These are phyloP conservation scores for Herminia tarsipennalis DNA, from an alignment of 2,888 invertebrate genomes.

Conservation along the genomic window DNA sequence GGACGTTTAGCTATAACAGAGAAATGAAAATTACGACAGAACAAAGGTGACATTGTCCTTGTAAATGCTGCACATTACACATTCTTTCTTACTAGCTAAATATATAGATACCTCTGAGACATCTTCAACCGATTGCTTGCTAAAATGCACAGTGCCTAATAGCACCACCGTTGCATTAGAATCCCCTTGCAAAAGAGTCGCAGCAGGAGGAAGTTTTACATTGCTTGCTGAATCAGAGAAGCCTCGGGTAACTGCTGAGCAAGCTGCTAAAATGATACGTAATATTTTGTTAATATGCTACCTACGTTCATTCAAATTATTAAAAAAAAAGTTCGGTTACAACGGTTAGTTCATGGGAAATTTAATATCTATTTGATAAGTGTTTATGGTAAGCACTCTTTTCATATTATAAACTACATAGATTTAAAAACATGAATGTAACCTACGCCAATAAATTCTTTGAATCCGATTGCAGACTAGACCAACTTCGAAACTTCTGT, in stretches of 20 bases:
- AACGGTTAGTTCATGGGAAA: background rate
- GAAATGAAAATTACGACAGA: too few species aligned
- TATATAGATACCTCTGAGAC: slow-evolving; percentile 61
- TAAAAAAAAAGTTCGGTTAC: background rate
- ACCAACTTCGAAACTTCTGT: slow-evolving; percentile 42
- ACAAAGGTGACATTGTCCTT: too few species aligned
- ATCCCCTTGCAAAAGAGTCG: slow-evolving; percentile 69
- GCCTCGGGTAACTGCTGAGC: slow-evolving; percentile 21
- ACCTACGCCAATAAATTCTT: slow-evolving; percentile 31
- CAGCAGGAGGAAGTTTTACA: slow-evolving; percentile 59
- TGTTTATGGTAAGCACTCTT: too few species aligned
- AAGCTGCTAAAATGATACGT: slow-evolving; percentile 17
- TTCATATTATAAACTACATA: too few species aligned
- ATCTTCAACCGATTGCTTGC: slow-evolving; percentile 78
- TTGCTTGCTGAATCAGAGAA: slow-evolving; percentile 8
- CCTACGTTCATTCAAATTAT: background rate
- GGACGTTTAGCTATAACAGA: too few species aligned
- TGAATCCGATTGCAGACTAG: slow-evolving; percentile 29
- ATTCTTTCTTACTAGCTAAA: background rate
- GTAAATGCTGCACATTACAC: too few species aligned
- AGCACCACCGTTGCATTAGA: slow-evolving; percentile 66
- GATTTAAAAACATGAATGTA: too few species aligned
- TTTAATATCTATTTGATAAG: too few species aligned
- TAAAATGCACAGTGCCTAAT: slow-evolving; percentile 79
- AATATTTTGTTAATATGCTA: background rate